A percentile compares a stretch with the other conserved stretches of the same genome.
phyloP scores from a whole-genome alignment of 2,888 invertebrate genomes.

The Oeneis ivallda region DNA sequence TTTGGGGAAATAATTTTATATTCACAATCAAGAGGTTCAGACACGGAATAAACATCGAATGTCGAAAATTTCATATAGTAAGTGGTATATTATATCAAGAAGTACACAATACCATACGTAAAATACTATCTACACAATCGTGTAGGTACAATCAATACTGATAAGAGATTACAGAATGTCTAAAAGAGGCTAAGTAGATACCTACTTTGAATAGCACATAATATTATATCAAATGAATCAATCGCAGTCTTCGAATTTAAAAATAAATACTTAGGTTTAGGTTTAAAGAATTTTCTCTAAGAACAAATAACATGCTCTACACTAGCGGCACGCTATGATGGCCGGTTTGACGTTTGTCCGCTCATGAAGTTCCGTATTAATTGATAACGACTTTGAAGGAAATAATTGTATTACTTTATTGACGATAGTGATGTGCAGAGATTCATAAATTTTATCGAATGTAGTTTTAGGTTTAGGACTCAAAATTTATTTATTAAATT shows the following conservation, averaged over 20 bases:
- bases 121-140: constrained; percentile 32
- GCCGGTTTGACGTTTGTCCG: too few relatives aligned
- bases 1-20: constrained; percentile 45
- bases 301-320: too few relatives aligned
- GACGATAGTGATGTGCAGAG: too few relatives aligned
- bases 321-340: too few relatives aligned
- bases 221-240: constrained; percentile 42
- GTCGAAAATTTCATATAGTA: constrained; percentile 47
- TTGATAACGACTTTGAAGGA: too few relatives aligned
- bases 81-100: constrained; percentile 41
- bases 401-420: too few relatives aligned
- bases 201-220: constrained; percentile 39
- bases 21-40: constrained; percentile 54
- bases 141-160: constrained; percentile 6
- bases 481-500: too few relatives aligned
- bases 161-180: constrained; percentile 32
- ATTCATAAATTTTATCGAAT: too few relatives aligned
- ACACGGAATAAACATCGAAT: constrained; percentile 56
- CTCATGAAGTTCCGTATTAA: too few relatives aligned
- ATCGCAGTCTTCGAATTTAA: constrained; percentile 52
- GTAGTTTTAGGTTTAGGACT: too few relatives aligned
- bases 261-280: too few relatives aligned
- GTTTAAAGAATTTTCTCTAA: too few relatives aligned
- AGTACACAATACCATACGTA: constrained; percentile 42
- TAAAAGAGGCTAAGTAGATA: constrained; percentile 38